Percentiles rank a stretch among this genome's conserved stretches.
Conservation (phyloP, 2,113 vertebrate genomes). For the Thamnaconus septentrionalis region DNA sequence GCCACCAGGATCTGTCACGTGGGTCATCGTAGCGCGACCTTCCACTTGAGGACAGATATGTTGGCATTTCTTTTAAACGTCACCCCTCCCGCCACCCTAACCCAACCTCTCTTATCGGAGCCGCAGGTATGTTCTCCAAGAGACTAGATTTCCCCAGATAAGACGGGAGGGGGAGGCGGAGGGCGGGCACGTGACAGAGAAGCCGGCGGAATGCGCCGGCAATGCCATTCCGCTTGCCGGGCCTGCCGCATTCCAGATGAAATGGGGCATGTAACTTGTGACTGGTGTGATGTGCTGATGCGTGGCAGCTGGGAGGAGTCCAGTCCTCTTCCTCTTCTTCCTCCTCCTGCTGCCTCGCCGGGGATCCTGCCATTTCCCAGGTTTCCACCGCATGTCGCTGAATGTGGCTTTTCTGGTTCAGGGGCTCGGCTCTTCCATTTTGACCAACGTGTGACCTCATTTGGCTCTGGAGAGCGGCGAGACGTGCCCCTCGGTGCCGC, state of each 20-base stretch:
- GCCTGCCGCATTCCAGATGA: constrained; percentile 49
- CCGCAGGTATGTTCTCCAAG: constrained; percentile 2
- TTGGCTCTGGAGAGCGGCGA: constrained; percentile 45
- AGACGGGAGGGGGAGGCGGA: constrained; percentile 11
- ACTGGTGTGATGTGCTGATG: constrained; percentile 63
- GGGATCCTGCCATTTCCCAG: constrained; percentile 23
- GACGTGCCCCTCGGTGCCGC: constrained; percentile 35
- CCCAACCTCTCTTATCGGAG: neutral
- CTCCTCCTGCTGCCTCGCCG: constrained; percentile 5
- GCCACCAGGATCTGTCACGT: constrained; percentile 22
- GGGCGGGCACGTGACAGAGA: constrained; percentile 42
- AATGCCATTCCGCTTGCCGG: constrained; percentile 45
- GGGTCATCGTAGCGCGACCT: constrained; percentile 20
- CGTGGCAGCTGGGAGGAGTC: constrained; percentile 54
- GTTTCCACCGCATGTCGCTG: constrained; percentile 43
- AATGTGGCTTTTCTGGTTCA: constrained; percentile 61
- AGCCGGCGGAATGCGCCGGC: constrained; percentile 54
- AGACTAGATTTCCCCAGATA: constrained; percentile 10
- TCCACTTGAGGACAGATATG: constrained; percentile 4
- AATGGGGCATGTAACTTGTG: constrained; percentile 69
- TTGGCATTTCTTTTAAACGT: neutral
- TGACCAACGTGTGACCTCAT: constrained; percentile 52
- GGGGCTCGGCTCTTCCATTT: constrained; percentile 31
- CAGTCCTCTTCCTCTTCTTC: constrained; percentile 44
- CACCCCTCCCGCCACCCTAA: too few species aligned